Conservation (phyloP, 2,888 invertebrate species). For the Melinaea marsaeus region DNA sequence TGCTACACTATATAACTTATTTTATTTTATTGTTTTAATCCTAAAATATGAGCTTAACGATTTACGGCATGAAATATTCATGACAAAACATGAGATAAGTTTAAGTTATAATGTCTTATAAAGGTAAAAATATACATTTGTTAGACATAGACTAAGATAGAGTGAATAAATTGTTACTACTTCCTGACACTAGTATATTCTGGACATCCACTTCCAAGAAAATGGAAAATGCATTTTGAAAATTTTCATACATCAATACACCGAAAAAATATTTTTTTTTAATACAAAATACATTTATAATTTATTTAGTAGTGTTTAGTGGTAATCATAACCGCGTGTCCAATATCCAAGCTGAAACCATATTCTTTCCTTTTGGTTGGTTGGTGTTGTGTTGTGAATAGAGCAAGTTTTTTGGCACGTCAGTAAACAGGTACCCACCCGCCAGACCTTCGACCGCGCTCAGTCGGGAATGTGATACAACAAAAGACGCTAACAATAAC, state of each 20-base stretch:
- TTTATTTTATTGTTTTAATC: background rate
- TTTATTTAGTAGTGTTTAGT: too few relatives aligned
- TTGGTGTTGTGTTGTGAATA: conserved; percentile 20
- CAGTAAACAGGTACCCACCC: conserved; percentile 31
- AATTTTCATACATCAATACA: background rate
- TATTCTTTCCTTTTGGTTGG: too few relatives aligned
- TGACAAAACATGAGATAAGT: too few relatives aligned
- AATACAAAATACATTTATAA: too few relatives aligned
- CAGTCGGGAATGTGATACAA: conserved; percentile 28
- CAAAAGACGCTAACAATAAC: conserved; percentile 26
- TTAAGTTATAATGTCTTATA: too few relatives aligned
- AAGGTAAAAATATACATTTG: conserved; percentile 22
- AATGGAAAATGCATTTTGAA: background rate
- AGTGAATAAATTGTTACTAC: background rate
- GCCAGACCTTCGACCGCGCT: conserved; percentile 28
- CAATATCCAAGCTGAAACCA: too few relatives aligned
- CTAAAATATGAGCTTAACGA: too few relatives aligned
- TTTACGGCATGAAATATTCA: too few relatives aligned
- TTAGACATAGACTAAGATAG: conserved; percentile 22
- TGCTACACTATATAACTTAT: too few relatives aligned
- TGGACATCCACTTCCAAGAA: background rate
- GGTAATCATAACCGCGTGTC: too few relatives aligned
- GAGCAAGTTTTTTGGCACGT: conserved; percentile 30
- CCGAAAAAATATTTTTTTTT: too few relatives aligned
- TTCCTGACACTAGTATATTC: background rate